Percentiles rank a stretch among this genome's conserved stretches.
Conservation (phyloP, 2,113 vertebrate species). For the Cavia porcellus region DNA sequence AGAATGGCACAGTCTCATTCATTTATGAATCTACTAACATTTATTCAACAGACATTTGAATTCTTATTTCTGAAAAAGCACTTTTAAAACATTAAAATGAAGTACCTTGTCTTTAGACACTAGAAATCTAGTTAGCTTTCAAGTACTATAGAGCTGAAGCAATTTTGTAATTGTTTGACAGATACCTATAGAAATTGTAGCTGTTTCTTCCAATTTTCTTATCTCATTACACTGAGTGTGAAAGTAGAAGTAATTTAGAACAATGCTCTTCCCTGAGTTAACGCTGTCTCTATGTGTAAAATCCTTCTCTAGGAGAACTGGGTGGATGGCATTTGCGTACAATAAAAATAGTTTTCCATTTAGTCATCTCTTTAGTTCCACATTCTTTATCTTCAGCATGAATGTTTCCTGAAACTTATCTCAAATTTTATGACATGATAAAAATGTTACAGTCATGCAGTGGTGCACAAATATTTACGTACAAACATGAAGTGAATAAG, state of each 20-base stretch:
- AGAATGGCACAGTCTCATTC: not conserved
- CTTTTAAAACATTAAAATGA: slow-evolving; percentile 17
- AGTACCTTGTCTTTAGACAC: not conserved
- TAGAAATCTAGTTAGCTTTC: slow-evolving; percentile 11
- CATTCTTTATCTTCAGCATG: slow-evolving; percentile 75
- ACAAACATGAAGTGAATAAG: slow-evolving; percentile 57
- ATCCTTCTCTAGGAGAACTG: slow-evolving; percentile 69
- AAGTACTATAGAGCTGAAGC: not conserved
- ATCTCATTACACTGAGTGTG: slow-evolving; percentile 76
- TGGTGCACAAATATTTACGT: slow-evolving; percentile 81
- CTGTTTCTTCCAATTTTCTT: slow-evolving; percentile 22
- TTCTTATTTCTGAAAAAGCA: slow-evolving; percentile 39
- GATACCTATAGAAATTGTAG: slow-evolving; percentile 17
- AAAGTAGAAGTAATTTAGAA: slow-evolving; percentile 81
- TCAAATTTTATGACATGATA: slow-evolving; percentile 81
- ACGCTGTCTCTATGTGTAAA: slow-evolving; percentile 71
- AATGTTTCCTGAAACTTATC: slow-evolving; percentile 70
- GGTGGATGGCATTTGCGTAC: slow-evolving; percentile 65
- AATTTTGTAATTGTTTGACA: slow-evolving; percentile 32
- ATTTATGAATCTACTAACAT: slow-evolving; percentile 35
- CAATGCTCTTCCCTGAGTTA: slow-evolving; percentile 74
- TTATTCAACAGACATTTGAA: slow-evolving; percentile 18
- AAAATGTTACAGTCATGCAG: slow-evolving; percentile 66
- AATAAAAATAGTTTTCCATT: slow-evolving; percentile 79
- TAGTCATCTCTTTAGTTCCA: slow-evolving; percentile 79